Evolutionary conservation across 2,888 invertebrate species (phyloP), one percentile per base, ranked within the genome.

Genomic region (Stomorhina lunata): DNA sequence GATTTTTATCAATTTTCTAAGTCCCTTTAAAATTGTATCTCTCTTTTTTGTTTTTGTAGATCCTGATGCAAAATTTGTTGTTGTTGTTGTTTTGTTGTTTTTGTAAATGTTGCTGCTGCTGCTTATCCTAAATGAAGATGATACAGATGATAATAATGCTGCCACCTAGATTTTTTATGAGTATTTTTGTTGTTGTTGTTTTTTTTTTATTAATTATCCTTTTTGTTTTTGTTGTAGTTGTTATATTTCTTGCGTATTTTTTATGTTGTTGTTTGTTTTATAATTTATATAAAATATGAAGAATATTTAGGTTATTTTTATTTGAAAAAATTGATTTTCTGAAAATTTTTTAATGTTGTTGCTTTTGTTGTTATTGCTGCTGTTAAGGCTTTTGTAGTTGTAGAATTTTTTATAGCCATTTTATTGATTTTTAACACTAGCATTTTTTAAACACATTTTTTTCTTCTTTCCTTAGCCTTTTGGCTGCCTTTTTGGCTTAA

Each of bases 341-440:
- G 25, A 53, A 59, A 40, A 73, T 65, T 57, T 48, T n/a, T 71
- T 59, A 25, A 20, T 20, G 9, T 43, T 65, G 59, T 15, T 45
- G 48, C 9, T 50, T n/a, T 25, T 68, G 37, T 15, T 55, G 40
- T 22, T 43, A 61, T 27, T 66, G 45, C 15, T 55, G 43, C 25
- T 55, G 40, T 66, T 66, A 10, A 61, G 68, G 40, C 40, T 48
- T 20, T 34, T 17, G 66, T 48, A 22, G n/a, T 32, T 77, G 76
- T 37, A 57, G 55, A 22, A 40, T 25, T 75, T 79, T 73, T 78
- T 68, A 61, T 69, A 59, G 78, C 69, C 82, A 79, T 78, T 79
- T 75, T 82, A 82, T 82, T 82, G 82, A 82, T 82, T 82, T 82
- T 82, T 82, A 82, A 82, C 82, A 78, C 55, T 43, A 17, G 55